Conservation (phyloP, 2,888 invertebrate species). For the Strigamia transsilvanica region DNA sequence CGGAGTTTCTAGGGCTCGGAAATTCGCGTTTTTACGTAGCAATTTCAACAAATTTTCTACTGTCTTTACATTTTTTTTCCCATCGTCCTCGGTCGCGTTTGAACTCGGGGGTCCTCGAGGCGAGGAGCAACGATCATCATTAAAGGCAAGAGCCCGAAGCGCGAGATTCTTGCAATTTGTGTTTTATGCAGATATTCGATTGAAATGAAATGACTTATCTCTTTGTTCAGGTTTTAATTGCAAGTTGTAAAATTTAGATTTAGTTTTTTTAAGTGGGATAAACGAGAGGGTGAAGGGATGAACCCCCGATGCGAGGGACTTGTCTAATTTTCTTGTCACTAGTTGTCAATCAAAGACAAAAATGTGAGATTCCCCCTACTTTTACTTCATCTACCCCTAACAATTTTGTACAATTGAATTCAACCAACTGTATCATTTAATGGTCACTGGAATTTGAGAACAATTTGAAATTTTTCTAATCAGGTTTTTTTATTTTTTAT, state of each 20-base stretch:
- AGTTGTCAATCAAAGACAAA: neutral
- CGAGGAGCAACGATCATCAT: neutral
- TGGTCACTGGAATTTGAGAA: neutral
- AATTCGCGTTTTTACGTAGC: no score
- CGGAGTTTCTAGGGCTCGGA: no score
- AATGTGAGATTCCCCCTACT: conserved; percentile 15
- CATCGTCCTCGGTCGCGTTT: neutral
- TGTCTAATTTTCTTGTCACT: conserved; percentile 10
- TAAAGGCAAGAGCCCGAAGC: neutral
- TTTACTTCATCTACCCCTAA: conserved; percentile 9
- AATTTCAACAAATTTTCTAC: no score
- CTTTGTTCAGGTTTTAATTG: no score
- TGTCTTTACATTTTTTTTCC: neutral
- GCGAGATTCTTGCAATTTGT: neutral
- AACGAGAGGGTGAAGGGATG: neutral
- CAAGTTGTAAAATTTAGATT: no score
- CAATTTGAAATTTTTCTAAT: neutral
- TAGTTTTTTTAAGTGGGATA: no score
- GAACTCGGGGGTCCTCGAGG: neutral
- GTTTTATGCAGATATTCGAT: no score
- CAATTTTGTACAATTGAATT: conserved; percentile 9
- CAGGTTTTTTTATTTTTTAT: neutral
- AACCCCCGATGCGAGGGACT: neutral
- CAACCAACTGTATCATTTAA: conserved; percentile 1
- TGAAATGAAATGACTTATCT: no score